These are phyloP conservation scores for Scleropages formosus DNA, from an alignment of 2,797 vertebrate species.

Conservation along the genomic window DNA sequence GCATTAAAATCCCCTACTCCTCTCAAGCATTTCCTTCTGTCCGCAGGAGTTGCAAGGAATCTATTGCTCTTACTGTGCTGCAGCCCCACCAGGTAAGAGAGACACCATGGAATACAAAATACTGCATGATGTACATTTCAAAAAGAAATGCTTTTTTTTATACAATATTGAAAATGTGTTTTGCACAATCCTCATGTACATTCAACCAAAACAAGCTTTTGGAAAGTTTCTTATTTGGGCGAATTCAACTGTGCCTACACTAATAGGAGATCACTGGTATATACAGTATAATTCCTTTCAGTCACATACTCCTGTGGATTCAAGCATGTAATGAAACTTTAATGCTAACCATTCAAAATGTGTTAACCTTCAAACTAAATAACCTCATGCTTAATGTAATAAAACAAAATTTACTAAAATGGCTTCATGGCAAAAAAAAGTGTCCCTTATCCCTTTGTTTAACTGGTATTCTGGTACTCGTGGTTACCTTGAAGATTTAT, in stretches of 20 bases:
- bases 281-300: conserved; percentile 35
- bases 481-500: conserved; percentile 9
- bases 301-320: conserved; percentile 39
- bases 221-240: conserved; percentile 3
- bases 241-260: not conserved
- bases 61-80: conserved; percentile 89
- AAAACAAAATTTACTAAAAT: conserved; percentile 14
- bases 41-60: conserved; percentile 87
- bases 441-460: conserved; percentile 11
- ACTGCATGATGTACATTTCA: not conserved
- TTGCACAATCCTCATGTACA: not conserved
- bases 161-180: not conserved
- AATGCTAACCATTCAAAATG: conserved; percentile 37
- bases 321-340: conserved; percentile 41
- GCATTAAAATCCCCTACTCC: conserved; percentile 46
- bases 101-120: conserved; percentile 39
- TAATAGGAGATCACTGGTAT: not conserved
- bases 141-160: not conserved
- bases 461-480: conserved; percentile 24
- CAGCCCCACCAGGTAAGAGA: conserved; percentile 90
- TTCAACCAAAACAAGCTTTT: not conserved
- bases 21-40: conserved; percentile 53
- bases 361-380: conserved; percentile 37
- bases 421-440: not conserved
- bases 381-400: conserved; percentile 31